Evolutionary conservation across 2,113 vertebrate species (phyloP), one percentile per base, ranked within the genome.

Genomic region (Eublepharis macularius): DNA sequence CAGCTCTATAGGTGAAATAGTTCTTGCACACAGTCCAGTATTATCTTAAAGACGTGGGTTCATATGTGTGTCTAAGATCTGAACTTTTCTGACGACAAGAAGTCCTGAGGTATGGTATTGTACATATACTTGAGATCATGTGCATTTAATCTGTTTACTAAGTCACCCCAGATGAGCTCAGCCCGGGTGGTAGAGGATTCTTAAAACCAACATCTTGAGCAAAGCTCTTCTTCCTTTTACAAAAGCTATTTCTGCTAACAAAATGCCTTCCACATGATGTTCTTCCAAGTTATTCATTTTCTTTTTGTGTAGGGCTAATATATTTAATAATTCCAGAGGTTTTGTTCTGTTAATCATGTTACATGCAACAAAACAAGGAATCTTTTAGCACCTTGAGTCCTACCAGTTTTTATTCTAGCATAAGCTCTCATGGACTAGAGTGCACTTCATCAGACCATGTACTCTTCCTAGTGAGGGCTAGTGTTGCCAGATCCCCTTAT

Each of bases 201-300:
- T 49, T 26, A 34, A 47, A 49, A 47, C 21, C 21, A 84, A 66
- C 14, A 76, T 24, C 57, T 65, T 36, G n/a, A 49, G 41, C 43
- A 49, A 63, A 39, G 51, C 63, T 47, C 63, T 47, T 66, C 65
- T 49, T 34, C 41, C 39, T 83, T 75, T 65, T 21, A 49, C 24
- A 76, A 76, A 24, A 83, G n/a, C 39, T 84, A 68, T 84, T 84
- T 84, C 43, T 84, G 29, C 34, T 51, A 43, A 39, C 34, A 36
- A 49, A 49, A 39, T 68, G 47, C 45, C 43, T 84, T 76, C 74
- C 74, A n/a, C 65, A 76, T 51, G 74, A 34, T 41, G 60, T 66
- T 49, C 57, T 66, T 75, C 41, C 4, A 51, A 51, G 47, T 41
- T 26, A 68, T 63, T 63, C 60, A 63, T 63, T 29, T 29, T 63